Base-by-base conservation (phyloP, 2,113 vertebrate genomes). In the Pygoscelis adeliae region DNA sequence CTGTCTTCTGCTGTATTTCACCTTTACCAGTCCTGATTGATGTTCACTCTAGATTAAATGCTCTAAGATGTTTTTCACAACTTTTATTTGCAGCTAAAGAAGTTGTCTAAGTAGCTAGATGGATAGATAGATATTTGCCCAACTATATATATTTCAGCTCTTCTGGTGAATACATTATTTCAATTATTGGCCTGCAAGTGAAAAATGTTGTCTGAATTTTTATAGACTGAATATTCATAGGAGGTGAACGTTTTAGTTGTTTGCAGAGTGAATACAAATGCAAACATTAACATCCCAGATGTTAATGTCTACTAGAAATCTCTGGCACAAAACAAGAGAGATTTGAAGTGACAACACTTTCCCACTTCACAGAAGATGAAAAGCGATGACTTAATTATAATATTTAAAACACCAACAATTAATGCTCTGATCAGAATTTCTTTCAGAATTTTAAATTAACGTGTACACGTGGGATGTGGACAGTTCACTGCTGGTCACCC, bases 261-360 rank as follows among this genome's bases (percentile, higher is more conserved):
- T 90, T 94, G 79, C 81, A 83, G 67, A 50, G 59, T 69, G 96
- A 97, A 95, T 97, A 94, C 82, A 93, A 97, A 97, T 94, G 84
- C 52, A 81, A 93, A 65, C 40, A 90, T 97, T 96, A 96, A 82
- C 78, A 92, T 76, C 86, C n/a, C 26, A 63, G 78, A 91, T 71
- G 42, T 42, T 40, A 49, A 82, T 32, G 58, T 92, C 86, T 93
- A 52, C 74, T 78, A 70, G 89, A 96, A 94, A 70, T 66, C 21
- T 84, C 42, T 63, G 85, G 62, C 61, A 94, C 61, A 93, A 87
- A 96, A 66, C 42, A 83, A 62, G 73, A 65, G 63, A 77, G 36
- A 77, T 96, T 81, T 93, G 84, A 95, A 77, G 46, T 42, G 80
- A 90, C 66, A 71, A 80, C 55, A 50, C 52, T 89, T 89, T 71